Conservation (phyloP, 2,113 vertebrate species). For the Spheniscus mendiculus region DNA sequence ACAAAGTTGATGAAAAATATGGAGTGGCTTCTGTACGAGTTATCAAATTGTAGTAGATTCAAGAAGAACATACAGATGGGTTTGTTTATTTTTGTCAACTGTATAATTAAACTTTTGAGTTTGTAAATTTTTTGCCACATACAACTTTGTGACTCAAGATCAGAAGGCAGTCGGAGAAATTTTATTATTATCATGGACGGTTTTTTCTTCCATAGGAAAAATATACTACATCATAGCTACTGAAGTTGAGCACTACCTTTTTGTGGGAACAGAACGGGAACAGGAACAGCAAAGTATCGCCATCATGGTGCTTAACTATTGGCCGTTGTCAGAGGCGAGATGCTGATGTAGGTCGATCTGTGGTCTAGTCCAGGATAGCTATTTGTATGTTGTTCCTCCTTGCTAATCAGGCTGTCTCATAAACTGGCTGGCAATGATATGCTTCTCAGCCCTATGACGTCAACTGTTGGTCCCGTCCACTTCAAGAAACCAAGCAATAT, state of each 20-base stretch:
- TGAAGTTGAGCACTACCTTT: background rate
- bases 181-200: background rate
- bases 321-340: background rate
- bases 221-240: background rate
- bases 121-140: background rate
- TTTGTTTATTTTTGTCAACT: background rate
- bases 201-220: background rate
- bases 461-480: background rate
- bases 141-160: background rate
- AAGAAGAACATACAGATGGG: background rate
- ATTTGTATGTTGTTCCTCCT: background rate
- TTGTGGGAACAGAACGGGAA: background rate
- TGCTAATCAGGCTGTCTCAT: background rate
- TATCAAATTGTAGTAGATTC: background rate
- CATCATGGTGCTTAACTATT: accelerated
- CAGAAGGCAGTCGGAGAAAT: background rate
- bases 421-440: background rate
- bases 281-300: background rate
- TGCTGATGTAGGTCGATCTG: background rate
- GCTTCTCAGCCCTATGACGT: accelerated
- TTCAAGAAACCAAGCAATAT: background rate
- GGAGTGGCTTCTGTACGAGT: background rate
- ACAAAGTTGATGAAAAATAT: background rate
- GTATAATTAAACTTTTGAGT: background rate
- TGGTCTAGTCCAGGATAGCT: background rate